Conservation (phyloP, 2,113 vertebrate genomes). For the Melanerpes aurifrons region DNA sequence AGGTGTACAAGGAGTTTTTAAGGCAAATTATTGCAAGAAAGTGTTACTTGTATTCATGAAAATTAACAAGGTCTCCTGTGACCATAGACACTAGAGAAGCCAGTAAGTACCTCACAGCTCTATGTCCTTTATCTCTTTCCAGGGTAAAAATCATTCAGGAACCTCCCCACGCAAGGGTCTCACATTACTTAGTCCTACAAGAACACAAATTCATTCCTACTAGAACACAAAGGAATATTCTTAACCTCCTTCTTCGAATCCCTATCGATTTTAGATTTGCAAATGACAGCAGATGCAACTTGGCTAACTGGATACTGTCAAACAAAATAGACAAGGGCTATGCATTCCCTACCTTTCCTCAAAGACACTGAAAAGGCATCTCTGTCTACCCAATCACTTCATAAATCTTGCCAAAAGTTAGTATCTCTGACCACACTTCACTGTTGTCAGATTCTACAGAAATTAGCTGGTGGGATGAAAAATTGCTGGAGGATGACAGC, state of each 20-base stretch:
- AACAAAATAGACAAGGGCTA: not conserved
- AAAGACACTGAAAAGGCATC: not conserved
- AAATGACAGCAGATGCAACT: not conserved
- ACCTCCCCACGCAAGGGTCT: not conserved
- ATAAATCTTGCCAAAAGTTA: not conserved
- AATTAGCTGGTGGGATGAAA: not conserved
- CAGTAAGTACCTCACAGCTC: not conserved
- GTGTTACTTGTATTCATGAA: not conserved
- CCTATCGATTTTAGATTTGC: not conserved
- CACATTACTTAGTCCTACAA: not conserved
- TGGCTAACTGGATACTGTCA: not conserved
- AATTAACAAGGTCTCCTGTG: not conserved
- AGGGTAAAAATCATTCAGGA: not conserved
- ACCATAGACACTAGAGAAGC: not conserved
- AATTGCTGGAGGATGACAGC: slow-evolving; percentile 1
- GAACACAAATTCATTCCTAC: not conserved
- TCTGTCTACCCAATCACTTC: not conserved
- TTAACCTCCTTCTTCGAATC: not conserved
- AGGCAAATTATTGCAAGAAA: not conserved
- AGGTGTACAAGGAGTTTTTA: not conserved
- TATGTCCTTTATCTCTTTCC: not conserved
- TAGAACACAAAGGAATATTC: not conserved
- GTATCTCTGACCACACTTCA: not conserved
- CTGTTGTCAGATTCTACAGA: not conserved
- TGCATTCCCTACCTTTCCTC: not conserved